phyloP scores from a whole-genome alignment of 2,113 vertebrate species.

The Tenebrosternarchus preto region DNA sequence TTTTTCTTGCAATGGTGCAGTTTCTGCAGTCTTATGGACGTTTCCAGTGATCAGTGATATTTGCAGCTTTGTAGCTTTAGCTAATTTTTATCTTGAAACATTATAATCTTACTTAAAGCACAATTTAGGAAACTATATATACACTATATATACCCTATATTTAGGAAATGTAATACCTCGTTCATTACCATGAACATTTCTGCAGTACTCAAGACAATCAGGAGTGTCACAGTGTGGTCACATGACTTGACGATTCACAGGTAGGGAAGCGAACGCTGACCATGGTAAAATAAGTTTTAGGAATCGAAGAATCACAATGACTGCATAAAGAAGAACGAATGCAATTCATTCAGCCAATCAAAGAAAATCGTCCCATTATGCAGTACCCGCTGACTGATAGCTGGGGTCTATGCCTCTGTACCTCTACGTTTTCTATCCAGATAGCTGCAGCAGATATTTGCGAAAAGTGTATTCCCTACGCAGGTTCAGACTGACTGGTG shows the following conservation, averaged over 20 bases:
- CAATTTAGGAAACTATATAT: too few species aligned
- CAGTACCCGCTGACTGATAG: not conserved
- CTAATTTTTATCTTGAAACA: too few species aligned
- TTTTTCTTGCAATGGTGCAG: too few species aligned
- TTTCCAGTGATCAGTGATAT: too few species aligned
- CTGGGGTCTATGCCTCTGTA: constrained; percentile 10
- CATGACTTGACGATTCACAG: too few species aligned
- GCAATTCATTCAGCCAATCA: not conserved
- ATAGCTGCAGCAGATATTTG: not conserved
- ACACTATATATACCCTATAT: too few species aligned
- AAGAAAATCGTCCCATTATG: not conserved
- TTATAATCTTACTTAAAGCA: too few species aligned
- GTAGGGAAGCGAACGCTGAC: not conserved
- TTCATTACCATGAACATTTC: not conserved
- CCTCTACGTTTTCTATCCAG: not conserved
- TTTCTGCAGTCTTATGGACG: too few species aligned
- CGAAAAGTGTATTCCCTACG: constrained; percentile 29
- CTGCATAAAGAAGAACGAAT: not conserved
- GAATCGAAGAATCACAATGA: too few species aligned
- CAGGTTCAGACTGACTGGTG: constrained; percentile 28
- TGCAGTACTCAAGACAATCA: not conserved
- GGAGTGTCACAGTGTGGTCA: too few species aligned
- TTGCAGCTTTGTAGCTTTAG: too few species aligned
- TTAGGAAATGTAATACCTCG: too few species aligned
- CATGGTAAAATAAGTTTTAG: not conserved